phyloP scores from a whole-genome alignment of 1,140 invertebrate species.

The Elymnias hypermnestra region DNA sequence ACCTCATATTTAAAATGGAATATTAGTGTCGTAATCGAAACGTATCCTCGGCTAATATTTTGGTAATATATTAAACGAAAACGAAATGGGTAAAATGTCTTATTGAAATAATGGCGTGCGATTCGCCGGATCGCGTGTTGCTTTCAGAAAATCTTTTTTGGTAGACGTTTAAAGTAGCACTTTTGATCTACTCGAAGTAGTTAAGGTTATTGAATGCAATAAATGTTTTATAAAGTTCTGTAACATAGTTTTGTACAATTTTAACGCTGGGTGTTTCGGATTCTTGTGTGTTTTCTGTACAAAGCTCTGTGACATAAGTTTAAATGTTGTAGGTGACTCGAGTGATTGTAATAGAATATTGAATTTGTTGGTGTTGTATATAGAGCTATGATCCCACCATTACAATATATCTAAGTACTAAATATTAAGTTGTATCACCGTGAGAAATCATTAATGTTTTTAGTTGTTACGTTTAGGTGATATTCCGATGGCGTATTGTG shows the following conservation, averaged over 20 bases:
- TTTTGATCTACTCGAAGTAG: slow-evolving; percentile 61
- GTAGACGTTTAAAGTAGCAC: slow-evolving; percentile 51
- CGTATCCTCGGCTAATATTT: slow-evolving; percentile 1
- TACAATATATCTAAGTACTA: slow-evolving; percentile 72
- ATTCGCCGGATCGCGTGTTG: slow-evolving; percentile 8
- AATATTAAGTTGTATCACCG: slow-evolving; percentile 66
- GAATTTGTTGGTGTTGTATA: slow-evolving; percentile 72
- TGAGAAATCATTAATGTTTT: slow-evolving; percentile 57
- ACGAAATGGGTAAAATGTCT: slow-evolving; percentile 8
- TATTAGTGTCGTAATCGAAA: slow-evolving; percentile 33
- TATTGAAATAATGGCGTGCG: slow-evolving; percentile 20
- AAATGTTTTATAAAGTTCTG: slow-evolving; percentile 49
- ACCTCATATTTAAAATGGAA: slow-evolving; percentile 43
- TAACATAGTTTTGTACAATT: slow-evolving; percentile 38
- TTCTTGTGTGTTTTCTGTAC: slow-evolving; percentile 24
- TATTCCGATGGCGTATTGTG: slow-evolving; percentile 72
- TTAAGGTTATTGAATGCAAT: slow-evolving; percentile 65
- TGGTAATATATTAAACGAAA: slow-evolving; percentile 8
- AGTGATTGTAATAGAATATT: slow-evolving; percentile 69
- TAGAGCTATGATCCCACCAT: slow-evolving; percentile 74
- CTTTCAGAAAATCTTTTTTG: slow-evolving; percentile 17
- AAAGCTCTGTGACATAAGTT: slow-evolving; percentile 34
- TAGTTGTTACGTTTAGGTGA: slow-evolving; percentile 47
- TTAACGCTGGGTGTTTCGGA: no score
- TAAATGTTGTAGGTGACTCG: slow-evolving; percentile 61